Evolutionary conservation across 2,888 invertebrate species (phyloP), one percentile per base, ranked within the genome.

Genomic region (Neoitamus cyanurus): DNA sequence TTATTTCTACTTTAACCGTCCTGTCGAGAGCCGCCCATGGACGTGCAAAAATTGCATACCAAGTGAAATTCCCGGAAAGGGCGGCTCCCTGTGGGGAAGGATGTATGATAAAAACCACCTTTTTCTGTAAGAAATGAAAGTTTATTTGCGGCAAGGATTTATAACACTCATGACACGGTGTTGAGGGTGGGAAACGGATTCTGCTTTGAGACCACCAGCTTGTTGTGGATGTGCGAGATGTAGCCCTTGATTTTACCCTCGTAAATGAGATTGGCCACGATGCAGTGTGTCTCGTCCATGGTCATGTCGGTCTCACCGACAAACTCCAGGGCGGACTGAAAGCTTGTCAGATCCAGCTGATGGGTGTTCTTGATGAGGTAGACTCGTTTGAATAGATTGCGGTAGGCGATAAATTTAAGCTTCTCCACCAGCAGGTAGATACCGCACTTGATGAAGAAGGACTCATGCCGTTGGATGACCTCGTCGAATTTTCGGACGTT

Each of bases 221-320:
- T 99, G 90, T 98, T 96, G 91, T 99, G 99, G 88, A 97, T 97
- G 92, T 98, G 96, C 0, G 99, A 98, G 89, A 99, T 98, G 91
- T 99, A 99, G 0, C 99, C 99, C 91, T 99, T 99, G 88, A 99
- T 97, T 92, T 98, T 98, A 30, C 97, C 97, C 91, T 98, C 98
- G 89, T 94, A 97, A 88, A 99, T 99, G 83, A 99, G 93, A 92
- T 99, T 99, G 1, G 98, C 98, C 2, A 99, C 94, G 88, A 99
- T 97, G 91, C 99, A 99, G 88, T 98, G 97, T 0, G 98, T 97
- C 91, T 99, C 99, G 90, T 98, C 98, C 87, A 96, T 93, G 90
- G 98, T 97, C 2, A 98, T 96, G 89, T 98, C 97, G 42, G 94
- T 94, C 86, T 95, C 94, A 7, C 97, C 96, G 89, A 96, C 94